Evolutionary conservation across 2,113 vertebrate species (phyloP).

Genomic region (Eretmochelys imbricata): DNA sequence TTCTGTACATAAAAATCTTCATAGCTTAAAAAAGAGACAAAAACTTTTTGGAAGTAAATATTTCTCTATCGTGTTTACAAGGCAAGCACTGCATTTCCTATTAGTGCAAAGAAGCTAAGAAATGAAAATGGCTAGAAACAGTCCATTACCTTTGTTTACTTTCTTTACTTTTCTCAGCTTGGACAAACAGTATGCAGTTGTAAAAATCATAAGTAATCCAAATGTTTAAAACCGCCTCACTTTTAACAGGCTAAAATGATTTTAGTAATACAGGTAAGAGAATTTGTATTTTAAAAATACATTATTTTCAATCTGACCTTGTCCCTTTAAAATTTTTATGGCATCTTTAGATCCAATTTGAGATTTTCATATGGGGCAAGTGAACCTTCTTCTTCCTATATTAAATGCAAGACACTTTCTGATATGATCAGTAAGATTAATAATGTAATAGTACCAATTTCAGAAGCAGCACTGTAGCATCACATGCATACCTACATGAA

Average conservation of each 20-base stretch:
- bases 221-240: not conserved
- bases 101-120: not conserved
- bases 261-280: slow-evolving; percentile 24
- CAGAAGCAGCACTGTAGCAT: slow-evolving; percentile 61
- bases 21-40: not conserved
- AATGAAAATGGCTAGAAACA: not conserved
- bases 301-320: slow-evolving; percentile 48
- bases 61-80: not conserved
- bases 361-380: slow-evolving; percentile 71
- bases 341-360: slow-evolving; percentile 77
- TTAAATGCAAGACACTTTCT: slow-evolving; percentile 75
- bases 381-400: slow-evolving; percentile 75
- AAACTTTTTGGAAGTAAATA: not conserved
- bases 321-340: slow-evolving; percentile 80
- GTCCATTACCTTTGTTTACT: slow-evolving; percentile 10
- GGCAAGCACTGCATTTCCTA: not conserved
- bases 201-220: not conserved
- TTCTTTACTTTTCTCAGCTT: not conserved
- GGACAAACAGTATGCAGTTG: not conserved
- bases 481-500: slow-evolving; percentile 14
- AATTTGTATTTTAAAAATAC: slow-evolving; percentile 33
- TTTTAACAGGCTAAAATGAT: slow-evolving; percentile 20
- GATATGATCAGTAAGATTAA: slow-evolving; percentile 77
- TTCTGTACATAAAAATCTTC: not conserved
- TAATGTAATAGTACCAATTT: slow-evolving; percentile 80